Conservation (phyloP, 2,797 vertebrate genomes). For the Nannoperca australis region DNA sequence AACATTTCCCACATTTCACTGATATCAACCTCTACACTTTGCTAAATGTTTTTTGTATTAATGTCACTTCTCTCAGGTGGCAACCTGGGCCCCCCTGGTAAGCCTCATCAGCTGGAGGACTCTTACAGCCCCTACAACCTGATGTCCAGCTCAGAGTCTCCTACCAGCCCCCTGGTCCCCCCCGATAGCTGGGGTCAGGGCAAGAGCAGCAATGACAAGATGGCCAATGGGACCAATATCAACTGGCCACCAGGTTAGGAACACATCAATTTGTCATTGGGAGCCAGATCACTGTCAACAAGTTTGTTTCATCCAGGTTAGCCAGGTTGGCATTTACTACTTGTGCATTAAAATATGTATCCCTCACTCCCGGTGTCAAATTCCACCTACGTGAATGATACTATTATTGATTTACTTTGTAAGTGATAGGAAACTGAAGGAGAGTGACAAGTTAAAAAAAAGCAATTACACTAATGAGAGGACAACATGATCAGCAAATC, state of each 20-base stretch:
- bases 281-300: not conserved
- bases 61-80: slow-evolving; percentile 81
- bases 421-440: not conserved
- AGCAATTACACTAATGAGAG: too few species aligned
- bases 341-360: not conserved
- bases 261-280: not conserved
- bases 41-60: not conserved
- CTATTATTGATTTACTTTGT: slow-evolving; percentile 2
- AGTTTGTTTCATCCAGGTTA: not conserved
- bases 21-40: not conserved
- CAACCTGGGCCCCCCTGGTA: slow-evolving; percentile 92
- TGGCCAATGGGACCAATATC: slow-evolving; percentile 96
- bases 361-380: not conserved
- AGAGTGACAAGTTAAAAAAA: not conserved
- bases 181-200: slow-evolving; percentile 97
- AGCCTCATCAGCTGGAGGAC: slow-evolving; percentile 93
- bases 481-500: not conserved
- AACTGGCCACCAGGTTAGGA: slow-evolving; percentile 96
- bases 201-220: slow-evolving; percentile 96
- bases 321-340: not conserved
- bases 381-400: too few species aligned
- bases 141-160: slow-evolving; percentile 93
- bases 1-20: not conserved
- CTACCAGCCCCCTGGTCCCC: slow-evolving; percentile 92
- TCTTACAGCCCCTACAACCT: slow-evolving; percentile 94